Evolutionary conservation across 1,140 invertebrate species (phyloP).

Genomic region (Oryctes rhinoceros): DNA sequence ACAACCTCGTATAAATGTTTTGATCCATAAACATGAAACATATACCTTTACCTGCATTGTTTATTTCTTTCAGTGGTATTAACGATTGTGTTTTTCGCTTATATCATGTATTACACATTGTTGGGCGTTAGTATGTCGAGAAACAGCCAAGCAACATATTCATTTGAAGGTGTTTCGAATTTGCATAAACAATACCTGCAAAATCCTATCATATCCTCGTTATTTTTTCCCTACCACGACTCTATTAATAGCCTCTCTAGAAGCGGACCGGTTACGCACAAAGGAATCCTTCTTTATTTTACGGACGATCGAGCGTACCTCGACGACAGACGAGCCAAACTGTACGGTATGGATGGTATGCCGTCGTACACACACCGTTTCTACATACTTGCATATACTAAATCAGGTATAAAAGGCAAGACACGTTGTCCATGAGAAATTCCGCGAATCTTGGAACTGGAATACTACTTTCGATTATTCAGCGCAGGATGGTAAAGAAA

Average conservation of each 20-base stretch:
- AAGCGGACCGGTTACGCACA: neutral
- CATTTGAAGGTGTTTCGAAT: neutral
- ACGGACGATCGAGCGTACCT: neutral
- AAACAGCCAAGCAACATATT: too few relatives aligned
- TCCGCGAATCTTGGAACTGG: slow-evolving; percentile 14
- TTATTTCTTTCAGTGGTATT: too few relatives aligned
- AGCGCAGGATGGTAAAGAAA: neutral
- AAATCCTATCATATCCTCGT: neutral
- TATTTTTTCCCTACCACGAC: neutral
- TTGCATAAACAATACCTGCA: slow-evolving; percentile 15
- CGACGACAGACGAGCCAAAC: neutral
- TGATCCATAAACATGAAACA: too few relatives aligned
- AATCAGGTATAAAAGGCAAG: neutral
- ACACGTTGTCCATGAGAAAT: slow-evolving; percentile 12
- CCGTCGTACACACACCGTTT: neutral
- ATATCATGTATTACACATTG: too few relatives aligned
- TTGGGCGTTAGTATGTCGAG: too few relatives aligned
- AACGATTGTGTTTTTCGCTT: too few relatives aligned
- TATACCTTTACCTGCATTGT: too few relatives aligned
- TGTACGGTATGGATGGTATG: neutral
- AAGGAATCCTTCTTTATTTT: neutral
- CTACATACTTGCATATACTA: neutral
- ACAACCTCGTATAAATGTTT: too few relatives aligned
- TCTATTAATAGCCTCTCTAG: neutral
- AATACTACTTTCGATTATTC: slow-evolving; percentile 6